Percentiles rank a stretch among this genome's conserved stretches.
phyloP scores from a whole-genome alignment of 2,113 vertebrate species.

The Antidorcas marsupialis region DNA sequence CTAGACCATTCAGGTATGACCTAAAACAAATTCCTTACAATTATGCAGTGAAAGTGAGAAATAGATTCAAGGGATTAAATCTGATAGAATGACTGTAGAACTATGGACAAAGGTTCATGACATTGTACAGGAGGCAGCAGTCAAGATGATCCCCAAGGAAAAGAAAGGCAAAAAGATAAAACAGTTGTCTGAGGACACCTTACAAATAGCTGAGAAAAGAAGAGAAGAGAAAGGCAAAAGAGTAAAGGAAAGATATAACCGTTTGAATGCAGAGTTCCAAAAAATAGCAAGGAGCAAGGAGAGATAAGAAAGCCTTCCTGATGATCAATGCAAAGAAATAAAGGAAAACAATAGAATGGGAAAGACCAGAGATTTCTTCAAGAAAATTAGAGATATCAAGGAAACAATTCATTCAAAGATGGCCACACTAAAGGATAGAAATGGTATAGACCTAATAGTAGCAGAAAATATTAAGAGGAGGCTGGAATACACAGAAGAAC shows the following conservation, averaged over 20 bases:
- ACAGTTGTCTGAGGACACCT: too few relatives aligned
- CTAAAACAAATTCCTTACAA: too few relatives aligned
- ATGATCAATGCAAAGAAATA: not conserved
- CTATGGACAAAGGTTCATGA: too few relatives aligned
- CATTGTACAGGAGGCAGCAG: too few relatives aligned
- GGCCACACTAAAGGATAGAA: not conserved
- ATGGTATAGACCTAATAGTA: not conserved
- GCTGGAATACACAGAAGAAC: not conserved
- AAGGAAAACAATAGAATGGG: not conserved
- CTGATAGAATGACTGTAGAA: too few relatives aligned
- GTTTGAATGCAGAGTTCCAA: not conserved
- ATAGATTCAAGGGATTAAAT: too few relatives aligned
- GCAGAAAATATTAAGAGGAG: not conserved
- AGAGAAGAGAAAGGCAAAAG: not conserved
- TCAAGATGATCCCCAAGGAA: too few relatives aligned
- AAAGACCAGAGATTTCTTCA: not conserved
- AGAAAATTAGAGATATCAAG: not conserved
- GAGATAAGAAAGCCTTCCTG: not conserved
- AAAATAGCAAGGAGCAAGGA: not conserved
- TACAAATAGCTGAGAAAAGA: not conserved
- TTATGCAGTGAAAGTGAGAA: too few relatives aligned
- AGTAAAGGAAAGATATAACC: not conserved
- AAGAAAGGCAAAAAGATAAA: too few relatives aligned
- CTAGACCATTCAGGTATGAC: not conserved
- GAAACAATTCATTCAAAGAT: not conserved